Evolutionary conservation across 1,140 invertebrate species (phyloP).

Genomic region (Aphaenogaster floridana): DNA sequence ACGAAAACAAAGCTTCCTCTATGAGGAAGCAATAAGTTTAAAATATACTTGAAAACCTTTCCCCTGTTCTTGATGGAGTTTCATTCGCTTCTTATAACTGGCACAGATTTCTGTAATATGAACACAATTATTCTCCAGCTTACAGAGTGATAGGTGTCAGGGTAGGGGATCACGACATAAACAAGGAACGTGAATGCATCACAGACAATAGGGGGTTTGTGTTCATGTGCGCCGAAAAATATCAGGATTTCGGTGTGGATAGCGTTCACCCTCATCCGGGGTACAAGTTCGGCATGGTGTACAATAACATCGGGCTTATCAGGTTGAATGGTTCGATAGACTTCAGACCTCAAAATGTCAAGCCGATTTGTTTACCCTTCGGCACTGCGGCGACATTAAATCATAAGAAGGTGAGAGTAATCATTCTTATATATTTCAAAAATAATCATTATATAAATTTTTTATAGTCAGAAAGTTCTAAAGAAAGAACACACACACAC

Average conservation of each 20-base stretch:
- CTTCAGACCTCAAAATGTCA: constrained; percentile 86
- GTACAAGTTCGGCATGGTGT: constrained; percentile 80
- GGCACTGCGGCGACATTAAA: constrained; percentile 75
- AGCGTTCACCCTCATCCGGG: constrained; percentile 87
- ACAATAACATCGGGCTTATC: constrained; percentile 89
- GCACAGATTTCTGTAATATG: no score
- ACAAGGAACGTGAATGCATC: constrained; percentile 88
- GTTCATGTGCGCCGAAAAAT: constrained; percentile 86
- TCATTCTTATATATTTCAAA: no score
- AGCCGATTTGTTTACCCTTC: constrained; percentile 88
- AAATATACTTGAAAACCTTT: no score
- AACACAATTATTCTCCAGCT: constrained; percentile 76
- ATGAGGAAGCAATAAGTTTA: no score
- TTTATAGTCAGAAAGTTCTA: neutral
- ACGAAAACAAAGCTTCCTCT: no score
- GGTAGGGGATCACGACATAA: constrained; percentile 89
- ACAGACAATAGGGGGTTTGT: constrained; percentile 82
- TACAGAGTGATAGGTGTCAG: constrained; percentile 84
- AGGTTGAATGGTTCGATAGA: constrained; percentile 86
- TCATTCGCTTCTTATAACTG: no score
- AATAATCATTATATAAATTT: neutral
- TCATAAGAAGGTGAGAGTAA: constrained; percentile 72
- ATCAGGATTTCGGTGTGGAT: constrained; percentile 88
- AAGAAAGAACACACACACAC: neutral
- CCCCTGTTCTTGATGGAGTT: no score